phyloP scores from a whole-genome alignment of 2,888 invertebrate genomes.

The Microplitis deprimator region DNA sequence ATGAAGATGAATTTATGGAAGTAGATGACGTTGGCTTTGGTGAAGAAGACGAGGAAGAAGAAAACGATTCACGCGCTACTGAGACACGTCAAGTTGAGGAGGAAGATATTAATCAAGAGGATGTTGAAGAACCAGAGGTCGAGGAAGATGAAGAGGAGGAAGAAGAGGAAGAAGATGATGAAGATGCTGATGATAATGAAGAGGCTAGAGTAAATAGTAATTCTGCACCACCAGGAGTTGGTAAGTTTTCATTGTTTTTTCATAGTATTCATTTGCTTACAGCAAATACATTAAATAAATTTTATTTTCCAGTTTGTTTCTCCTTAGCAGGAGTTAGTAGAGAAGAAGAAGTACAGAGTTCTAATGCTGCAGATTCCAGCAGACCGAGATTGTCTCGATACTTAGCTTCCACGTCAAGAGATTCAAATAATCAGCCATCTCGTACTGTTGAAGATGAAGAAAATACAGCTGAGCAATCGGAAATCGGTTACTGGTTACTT shows the following conservation, averaged over 20 bases:
- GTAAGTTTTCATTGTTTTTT: not conserved
- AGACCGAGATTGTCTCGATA: not conserved
- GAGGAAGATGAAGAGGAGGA: constrained; percentile 3
- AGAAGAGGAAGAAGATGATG: constrained; percentile 6
- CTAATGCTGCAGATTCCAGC: not conserved
- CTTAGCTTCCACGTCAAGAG: not conserved
- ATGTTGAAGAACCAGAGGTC: constrained; percentile 5
- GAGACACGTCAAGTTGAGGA: not conserved
- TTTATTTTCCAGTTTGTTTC: not conserved
- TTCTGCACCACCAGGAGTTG: not conserved
- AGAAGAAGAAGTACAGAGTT: constrained; percentile 12
- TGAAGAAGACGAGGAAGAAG: constrained; percentile 25
- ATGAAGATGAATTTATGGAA: not conserved
- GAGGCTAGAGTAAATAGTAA: not conserved
- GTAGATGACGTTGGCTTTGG: not conserved
- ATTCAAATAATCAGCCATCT: not conserved
- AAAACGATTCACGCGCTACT: not conserved
- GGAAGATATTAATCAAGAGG: not conserved
- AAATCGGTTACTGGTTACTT: constrained; percentile 65
- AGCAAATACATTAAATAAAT: too few relatives aligned
- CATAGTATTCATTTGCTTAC: too few relatives aligned
- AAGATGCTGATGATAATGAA: not conserved
- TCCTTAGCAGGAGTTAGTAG: not conserved
- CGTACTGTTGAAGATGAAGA: constrained; percentile 47
- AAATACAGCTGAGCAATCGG: constrained; percentile 59